Conservation (phyloP, 2,113 vertebrate species). For the Psittacula cyanocephala region DNA sequence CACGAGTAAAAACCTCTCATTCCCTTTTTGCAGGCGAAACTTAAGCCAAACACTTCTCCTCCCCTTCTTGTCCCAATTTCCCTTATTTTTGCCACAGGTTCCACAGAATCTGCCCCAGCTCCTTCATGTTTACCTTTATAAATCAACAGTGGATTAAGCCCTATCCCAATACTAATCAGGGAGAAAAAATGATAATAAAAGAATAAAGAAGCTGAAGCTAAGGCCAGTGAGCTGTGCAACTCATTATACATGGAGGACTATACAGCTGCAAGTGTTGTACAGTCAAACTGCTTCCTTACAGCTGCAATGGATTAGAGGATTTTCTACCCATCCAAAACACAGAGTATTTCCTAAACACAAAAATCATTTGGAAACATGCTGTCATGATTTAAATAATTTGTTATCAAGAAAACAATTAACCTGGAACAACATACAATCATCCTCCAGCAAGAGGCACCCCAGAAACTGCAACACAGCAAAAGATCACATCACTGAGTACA, state of each 20-base stretch:
- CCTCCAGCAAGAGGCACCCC: not conserved
- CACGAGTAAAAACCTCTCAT: not conserved
- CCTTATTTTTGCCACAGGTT: not conserved
- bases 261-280: not conserved
- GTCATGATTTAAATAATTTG: not conserved
- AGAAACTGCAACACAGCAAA: not conserved
- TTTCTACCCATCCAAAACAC: not conserved
- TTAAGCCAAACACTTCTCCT: not conserved
- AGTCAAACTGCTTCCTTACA: not conserved
- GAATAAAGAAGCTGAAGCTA: not conserved
- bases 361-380: not conserved
- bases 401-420: not conserved
- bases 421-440: not conserved
- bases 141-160: not conserved
- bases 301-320: not conserved
- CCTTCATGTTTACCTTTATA: not conserved
- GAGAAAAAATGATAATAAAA: not conserved
- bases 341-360: not conserved
- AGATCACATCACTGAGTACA: not conserved
- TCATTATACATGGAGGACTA: not conserved
- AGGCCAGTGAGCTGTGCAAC: not conserved
- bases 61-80: not conserved
- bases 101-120: accelerated
- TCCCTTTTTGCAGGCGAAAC: not conserved
- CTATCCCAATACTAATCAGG: not conserved